Evolutionary conservation across 2,888 invertebrate genomes (phyloP), one percentile per base, ranked within the genome.

Genomic region (Palloptera scutellata): DNA sequence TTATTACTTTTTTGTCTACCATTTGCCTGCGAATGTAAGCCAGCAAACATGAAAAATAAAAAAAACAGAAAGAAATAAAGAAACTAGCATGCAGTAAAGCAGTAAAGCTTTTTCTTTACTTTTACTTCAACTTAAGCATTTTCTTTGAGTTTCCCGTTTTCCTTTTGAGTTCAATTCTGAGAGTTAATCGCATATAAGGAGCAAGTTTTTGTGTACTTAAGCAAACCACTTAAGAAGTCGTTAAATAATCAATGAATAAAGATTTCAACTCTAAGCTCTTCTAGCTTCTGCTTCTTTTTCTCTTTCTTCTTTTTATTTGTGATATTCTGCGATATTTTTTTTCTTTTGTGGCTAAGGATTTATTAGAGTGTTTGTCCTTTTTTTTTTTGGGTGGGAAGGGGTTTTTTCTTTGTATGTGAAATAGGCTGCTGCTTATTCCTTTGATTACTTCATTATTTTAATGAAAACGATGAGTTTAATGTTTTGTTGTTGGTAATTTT

Each of bases 171-270:
- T 76, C 76, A 76, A 71, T 76, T 77, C 64, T 55, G n/a, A 15
- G 45, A 61, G 71, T 69, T 79, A 79, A 80, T 79, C 79, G 81
- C 79, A 79, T 78, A 75, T 75, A 79, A 80, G 79, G 72, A 78
- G 79, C 73, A 79, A 79, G 77, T 80, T 78, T 80, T 77, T 78
- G 76, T 79, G 70, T 80, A 79, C 72, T 82, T 80, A 79, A 81
- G 75, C 75, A 30, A 78, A 83, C 81, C 83, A 83, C 83, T 83
- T 83, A 83, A 82, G 82, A 83, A 82, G 79, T 82, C 81, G 81
- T 83, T 83, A 82, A 83, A 83, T 83, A 83, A 83, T 83, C 83
- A 83, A 83, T 83, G 83, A 79, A 78, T 76, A 76, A 77, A 79
- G 79, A 78, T 77, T 81, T 76, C 70, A 15, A 48, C 51, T 55